Conservation (phyloP, 1,140 invertebrate species). For the Lepidurus couesii region DNA sequence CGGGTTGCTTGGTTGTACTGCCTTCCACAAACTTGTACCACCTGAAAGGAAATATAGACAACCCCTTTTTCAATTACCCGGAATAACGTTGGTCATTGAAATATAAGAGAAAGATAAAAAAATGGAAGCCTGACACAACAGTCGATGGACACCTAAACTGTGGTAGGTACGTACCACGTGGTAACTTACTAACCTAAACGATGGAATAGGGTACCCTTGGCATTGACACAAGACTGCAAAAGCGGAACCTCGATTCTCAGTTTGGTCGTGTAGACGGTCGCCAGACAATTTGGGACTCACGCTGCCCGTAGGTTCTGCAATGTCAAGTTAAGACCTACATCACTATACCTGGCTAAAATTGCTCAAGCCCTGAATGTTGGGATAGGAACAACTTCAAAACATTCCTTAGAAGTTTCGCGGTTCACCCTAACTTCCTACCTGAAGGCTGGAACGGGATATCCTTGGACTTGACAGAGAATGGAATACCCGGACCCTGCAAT, state of each 20-base stretch:
- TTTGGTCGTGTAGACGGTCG: conserved; percentile 1
- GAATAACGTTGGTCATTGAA: not conserved
- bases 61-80: conserved; percentile 19
- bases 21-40: conserved; percentile 91
- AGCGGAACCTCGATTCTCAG: conserved; percentile 23
- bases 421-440: conserved; percentile 43
- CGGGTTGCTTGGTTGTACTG: conserved; percentile 71
- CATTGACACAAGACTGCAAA: conserved; percentile 34
- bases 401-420: not conserved
- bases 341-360: not conserved
- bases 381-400: not conserved
- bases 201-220: conserved; percentile 35
- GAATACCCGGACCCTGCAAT: conserved; percentile 43
- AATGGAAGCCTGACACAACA: not conserved
- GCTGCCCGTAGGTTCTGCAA: conserved; percentile 39
- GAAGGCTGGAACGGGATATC: conserved; percentile 46
- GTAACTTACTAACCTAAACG: conserved; percentile 28
- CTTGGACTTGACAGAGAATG: conserved; percentile 43
- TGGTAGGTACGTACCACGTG: not conserved
- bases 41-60: conserved; percentile 55
- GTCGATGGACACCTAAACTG: not conserved
- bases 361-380: conserved; percentile 10
- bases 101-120: no score
- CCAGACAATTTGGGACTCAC: conserved; percentile 38
- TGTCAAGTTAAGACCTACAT: not conserved